A percentile compares a stretch with the other conserved stretches of the same genome.
phyloP scores from a whole-genome alignment of 2,113 vertebrate species.

The Syrmaticus mikado region DNA sequence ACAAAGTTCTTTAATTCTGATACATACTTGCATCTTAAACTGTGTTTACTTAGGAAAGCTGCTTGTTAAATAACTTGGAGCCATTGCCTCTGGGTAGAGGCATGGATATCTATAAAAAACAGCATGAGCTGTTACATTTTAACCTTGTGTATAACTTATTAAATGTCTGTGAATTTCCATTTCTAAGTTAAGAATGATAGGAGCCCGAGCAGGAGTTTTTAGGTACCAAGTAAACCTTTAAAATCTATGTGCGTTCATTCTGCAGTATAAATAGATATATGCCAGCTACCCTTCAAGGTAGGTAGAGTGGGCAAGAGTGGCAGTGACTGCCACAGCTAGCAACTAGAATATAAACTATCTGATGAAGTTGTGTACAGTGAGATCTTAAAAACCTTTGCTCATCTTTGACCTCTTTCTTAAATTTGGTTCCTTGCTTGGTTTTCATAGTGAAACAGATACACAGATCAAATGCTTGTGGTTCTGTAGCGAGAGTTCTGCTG shows the following conservation, averaged over 20 bases:
- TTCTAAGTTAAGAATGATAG: not conserved
- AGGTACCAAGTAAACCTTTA: not conserved
- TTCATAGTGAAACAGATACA: not conserved
- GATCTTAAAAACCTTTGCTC: not conserved
- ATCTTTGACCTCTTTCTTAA: not conserved
- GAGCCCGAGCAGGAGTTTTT: not conserved
- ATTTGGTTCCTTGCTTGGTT: not conserved
- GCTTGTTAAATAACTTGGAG: not conserved
- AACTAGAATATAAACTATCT: rapidly evolving
- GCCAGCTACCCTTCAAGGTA: not conserved
- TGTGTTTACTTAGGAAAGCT: not conserved
- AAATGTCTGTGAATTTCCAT: not conserved
- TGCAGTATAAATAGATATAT: rapidly evolving
- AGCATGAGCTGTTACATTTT: not conserved
- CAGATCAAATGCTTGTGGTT: not conserved
- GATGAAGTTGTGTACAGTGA: rapidly evolving
- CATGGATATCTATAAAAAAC: not conserved
- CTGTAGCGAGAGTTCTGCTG: not conserved
- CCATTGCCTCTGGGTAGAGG: not conserved
- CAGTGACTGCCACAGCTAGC: not conserved
- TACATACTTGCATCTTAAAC: not conserved
- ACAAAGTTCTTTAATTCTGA: not conserved
- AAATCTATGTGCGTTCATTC: rapidly evolving
- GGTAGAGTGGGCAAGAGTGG: not conserved
- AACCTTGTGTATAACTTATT: not conserved